Evolutionary conservation across 2,888 invertebrate genomes (phyloP).

Genomic region (Drosophila mimica): DNA sequence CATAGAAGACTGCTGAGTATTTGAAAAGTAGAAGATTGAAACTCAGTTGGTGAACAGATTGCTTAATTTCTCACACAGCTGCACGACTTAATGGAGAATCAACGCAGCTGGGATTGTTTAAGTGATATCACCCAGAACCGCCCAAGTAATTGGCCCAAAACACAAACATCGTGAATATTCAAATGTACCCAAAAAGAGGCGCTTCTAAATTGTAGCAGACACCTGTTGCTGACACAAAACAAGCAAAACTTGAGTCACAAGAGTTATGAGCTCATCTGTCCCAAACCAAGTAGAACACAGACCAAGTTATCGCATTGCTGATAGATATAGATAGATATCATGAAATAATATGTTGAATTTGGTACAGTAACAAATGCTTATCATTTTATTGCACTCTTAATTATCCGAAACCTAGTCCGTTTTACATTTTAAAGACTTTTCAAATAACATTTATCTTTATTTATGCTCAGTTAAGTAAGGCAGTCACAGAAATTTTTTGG

Average conservation of each 20-base stretch:
- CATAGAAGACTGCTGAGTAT: not conserved
- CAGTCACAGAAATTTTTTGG: not conserved
- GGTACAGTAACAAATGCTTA: not conserved
- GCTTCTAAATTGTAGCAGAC: conserved; percentile 32
- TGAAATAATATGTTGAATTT: not conserved
- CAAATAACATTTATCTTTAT: not conserved
- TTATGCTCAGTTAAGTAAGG: not conserved
- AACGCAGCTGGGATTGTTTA: conserved; percentile 7
- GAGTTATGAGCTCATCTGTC: conserved; percentile 48
- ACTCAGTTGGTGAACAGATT: not conserved
- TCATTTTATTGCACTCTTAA: not conserved
- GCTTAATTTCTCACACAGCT: conserved; percentile 41
- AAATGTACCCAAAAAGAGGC: conserved; percentile 19
- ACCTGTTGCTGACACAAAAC: conserved; percentile 32
- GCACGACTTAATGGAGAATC: conserved; percentile 34
- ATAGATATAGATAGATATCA: no score
- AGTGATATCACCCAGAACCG: conserved; percentile 22
- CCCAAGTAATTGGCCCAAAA: conserved; percentile 45
- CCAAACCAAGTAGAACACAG: not conserved
- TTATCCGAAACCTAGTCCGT: no score
- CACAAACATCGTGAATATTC: conserved; percentile 9
- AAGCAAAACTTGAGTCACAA: conserved; percentile 40
- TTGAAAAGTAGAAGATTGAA: not conserved
- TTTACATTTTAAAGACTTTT: not conserved
- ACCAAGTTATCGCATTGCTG: not conserved